Conservation (phyloP, 2,797 vertebrate genomes). For the Selene dorsalis region DNA sequence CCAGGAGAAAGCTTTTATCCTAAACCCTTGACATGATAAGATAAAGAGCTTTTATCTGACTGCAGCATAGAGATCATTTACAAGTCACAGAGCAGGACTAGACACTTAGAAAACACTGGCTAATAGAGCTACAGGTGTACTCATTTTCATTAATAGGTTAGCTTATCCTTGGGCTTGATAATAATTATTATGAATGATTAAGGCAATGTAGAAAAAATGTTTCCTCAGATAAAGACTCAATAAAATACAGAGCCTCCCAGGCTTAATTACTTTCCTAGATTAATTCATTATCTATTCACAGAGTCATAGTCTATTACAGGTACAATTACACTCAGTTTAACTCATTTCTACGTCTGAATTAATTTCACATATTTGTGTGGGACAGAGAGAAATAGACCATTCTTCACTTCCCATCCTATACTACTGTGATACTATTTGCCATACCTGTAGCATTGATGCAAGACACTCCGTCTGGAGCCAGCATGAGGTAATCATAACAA, state of each 20-base stretch:
- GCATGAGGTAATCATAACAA: slow-evolving; percentile 88
- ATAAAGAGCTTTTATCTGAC: slow-evolving; percentile 47
- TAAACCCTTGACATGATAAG: slow-evolving; percentile 36
- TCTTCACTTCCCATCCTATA: not conserved
- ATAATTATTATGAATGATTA: slow-evolving; percentile 70
- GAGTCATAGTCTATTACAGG: slow-evolving; percentile 69
- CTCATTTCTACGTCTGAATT: slow-evolving; percentile 37
- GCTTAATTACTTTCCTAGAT: slow-evolving; percentile 69
- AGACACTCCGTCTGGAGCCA: slow-evolving; percentile 89
- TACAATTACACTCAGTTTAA: slow-evolving; percentile 55
- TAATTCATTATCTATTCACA: slow-evolving; percentile 63
- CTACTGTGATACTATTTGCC: not conserved
- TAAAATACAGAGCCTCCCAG: slow-evolving; percentile 61
- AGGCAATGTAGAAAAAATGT: slow-evolving; percentile 56
- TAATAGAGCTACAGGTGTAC: slow-evolving; percentile 20
- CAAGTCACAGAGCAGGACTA: slow-evolving; percentile 20
- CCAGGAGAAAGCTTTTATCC: slow-evolving; percentile 33
- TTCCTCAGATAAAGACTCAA: slow-evolving; percentile 70
- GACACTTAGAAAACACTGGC: not conserved
- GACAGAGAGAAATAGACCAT: slow-evolving; percentile 3
- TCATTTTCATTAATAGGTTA: slow-evolving; percentile 53
- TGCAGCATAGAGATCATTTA: slow-evolving; percentile 28
- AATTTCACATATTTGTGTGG: slow-evolving; percentile 29
- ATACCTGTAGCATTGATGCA: slow-evolving; percentile 87
- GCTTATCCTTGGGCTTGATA: slow-evolving; percentile 47